phyloP scores from a whole-genome alignment of 2,888 invertebrate species.

The Dasysyrphus albostriatus region DNA sequence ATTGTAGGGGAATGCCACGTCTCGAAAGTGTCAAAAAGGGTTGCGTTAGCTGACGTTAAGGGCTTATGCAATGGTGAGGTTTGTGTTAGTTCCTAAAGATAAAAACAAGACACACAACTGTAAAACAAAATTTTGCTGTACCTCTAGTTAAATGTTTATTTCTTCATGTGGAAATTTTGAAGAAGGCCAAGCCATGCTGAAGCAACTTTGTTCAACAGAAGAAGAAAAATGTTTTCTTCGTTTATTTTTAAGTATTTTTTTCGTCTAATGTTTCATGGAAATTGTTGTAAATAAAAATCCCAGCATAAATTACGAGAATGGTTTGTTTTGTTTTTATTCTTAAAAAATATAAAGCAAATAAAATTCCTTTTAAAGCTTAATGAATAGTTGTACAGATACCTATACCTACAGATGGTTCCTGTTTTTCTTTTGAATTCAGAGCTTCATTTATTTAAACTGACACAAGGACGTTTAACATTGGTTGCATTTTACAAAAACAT shows the following conservation, averaged over 20 bases:
- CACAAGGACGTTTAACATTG: slow-evolving; percentile 1
- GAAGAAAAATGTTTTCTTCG: slow-evolving; percentile 8
- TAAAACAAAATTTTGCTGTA: neutral
- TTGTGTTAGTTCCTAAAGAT: neutral
- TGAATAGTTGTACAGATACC: neutral
- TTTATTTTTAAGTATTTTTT: neutral
- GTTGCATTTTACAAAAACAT: neutral
- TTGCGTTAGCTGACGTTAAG: slow-evolving; percentile 12
- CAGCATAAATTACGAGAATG: slow-evolving; percentile 1
- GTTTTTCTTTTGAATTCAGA: neutral
- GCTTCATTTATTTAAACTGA: neutral
- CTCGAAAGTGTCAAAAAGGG: slow-evolving; percentile 29
- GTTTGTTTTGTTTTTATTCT: neutral
- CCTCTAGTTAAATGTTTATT: slow-evolving; percentile 22
- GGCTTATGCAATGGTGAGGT: slow-evolving; percentile 2
- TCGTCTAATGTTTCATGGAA: neutral
- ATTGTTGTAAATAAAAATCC: slow-evolving; percentile 17
- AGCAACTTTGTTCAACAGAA: neutral
- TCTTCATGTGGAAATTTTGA: slow-evolving; percentile 31
- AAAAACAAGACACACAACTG: neutral
- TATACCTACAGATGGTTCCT: no score
- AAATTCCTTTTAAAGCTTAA: slow-evolving; percentile 4
- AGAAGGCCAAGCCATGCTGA: neutral
- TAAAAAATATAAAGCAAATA: neutral
- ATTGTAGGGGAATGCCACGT: neutral